Base-by-base conservation (phyloP, 2,797 vertebrate species). In the Varecia variegata region DNA sequence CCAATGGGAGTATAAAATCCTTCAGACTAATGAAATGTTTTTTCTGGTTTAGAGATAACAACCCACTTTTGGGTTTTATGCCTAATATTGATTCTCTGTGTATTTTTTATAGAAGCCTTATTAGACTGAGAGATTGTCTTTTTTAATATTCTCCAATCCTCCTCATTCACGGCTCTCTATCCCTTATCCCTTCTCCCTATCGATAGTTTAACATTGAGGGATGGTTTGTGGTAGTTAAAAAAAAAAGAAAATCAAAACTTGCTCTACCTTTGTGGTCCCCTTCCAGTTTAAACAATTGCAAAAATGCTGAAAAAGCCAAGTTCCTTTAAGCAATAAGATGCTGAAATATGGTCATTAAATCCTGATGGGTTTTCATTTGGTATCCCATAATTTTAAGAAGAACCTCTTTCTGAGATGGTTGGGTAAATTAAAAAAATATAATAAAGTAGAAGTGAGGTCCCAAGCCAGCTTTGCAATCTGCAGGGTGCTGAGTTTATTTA, bases 351-450 rank as follows among this genome's bases (percentile, higher is more conserved):
- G 54, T 97, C 67, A 52, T 94, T 97, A 97, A 96, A 95, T 50
- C 88, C 95, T 98, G 95, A 88, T 96, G 95, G 23, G 88, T 96
- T 98, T 98, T 94, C 35, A n/a, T 97, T 98, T 89, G 67, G 83
- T 62, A 43, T 92, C 67, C n/a, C 65, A 58, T 56, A 52, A 73
- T 97, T 97, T 97, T 58, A 95, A 97, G 85, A 67, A 74, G 93
- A 98, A 94, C 74, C 74, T 40, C 86, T 98, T 93, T 77, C 62
- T 17, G 94, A 96, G 58, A 0, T 89, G 84, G 76, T 88, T 96
- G 68, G 73, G 27, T 97, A 97, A 92, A 88, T 0, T 1, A 77
- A 93, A 88, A 80, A 77, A 97, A 47, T 86, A 62, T 1, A 82
- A 71, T 3, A 76, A 70, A 76, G 43, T n/a, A 1, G 45, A 95